A percentile compares a stretch with the other conserved stretches of the same genome.
phyloP scores from a whole-genome alignment of 2,888 invertebrate genomes.

The Smittia aterrima region DNA sequence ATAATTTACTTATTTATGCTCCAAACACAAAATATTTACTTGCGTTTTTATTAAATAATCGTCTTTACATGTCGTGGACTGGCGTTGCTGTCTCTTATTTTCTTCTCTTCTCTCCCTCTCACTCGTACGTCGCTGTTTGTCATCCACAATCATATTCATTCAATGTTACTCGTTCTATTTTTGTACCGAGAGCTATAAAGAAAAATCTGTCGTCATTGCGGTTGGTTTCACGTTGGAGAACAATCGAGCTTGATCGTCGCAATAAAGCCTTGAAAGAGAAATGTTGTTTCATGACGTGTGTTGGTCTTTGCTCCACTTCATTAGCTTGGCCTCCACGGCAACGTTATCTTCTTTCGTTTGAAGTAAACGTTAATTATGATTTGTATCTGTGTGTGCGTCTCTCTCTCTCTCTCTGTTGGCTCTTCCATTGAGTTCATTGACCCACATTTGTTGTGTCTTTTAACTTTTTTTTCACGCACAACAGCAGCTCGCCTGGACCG shows the following conservation, averaged over 20 bases:
- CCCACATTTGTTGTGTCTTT: slow-evolving; percentile 23
- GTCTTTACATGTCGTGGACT: not conserved
- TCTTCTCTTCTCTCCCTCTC: not conserved
- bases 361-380: too few relatives aligned
- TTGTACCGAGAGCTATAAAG: not conserved
- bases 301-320: not conserved
- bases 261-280: not conserved
- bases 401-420: slow-evolving; percentile 23
- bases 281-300: not conserved
- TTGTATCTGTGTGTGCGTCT: too few relatives aligned
- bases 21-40: slow-evolving; percentile 13
- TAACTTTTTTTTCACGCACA: slow-evolving; percentile 29
- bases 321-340: not conserved
- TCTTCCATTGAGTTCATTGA: slow-evolving; percentile 31
- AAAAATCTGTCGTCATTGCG: not conserved
- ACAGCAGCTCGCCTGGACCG: not conserved
- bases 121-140: not conserved
- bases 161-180: not conserved
- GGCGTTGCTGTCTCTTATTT: slow-evolving; percentile 10
- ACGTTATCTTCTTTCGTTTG: too few relatives aligned
- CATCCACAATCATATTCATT: not conserved
- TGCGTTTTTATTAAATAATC: slow-evolving; percentile 18
- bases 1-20: slow-evolving; percentile 6
- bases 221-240: not conserved
- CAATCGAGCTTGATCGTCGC: too few relatives aligned